Conservation (phyloP, 1,140 invertebrate genomes). For the Drosophila tani region DNA sequence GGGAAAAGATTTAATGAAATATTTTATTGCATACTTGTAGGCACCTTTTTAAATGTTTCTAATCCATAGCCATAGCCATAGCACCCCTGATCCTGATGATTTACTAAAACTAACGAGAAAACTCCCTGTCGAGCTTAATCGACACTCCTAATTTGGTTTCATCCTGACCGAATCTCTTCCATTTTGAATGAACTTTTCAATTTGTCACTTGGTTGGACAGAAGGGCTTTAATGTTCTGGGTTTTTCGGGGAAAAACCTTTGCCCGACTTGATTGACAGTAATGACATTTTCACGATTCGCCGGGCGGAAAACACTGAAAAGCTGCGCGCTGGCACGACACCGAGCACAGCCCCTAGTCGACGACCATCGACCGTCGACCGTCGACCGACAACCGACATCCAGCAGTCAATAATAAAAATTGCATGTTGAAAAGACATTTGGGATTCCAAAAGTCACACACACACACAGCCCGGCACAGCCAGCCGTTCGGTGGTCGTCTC, state of each 20-base stretch:
- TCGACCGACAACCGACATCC: constrained; percentile 47
- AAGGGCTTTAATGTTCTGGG: constrained; percentile 66
- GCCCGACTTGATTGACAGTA: constrained; percentile 75
- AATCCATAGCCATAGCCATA: neutral
- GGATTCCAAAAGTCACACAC: constrained; percentile 72
- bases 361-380: constrained; percentile 11
- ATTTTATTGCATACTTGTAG: neutral
- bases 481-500: constrained; percentile 18
- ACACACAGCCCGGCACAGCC: constrained; percentile 10
- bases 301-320: constrained; percentile 78
- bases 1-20: neutral
- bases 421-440: constrained; percentile 80
- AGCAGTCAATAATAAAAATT: constrained; percentile 81
- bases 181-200: constrained; percentile 51
- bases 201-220: constrained; percentile 44
- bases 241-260: constrained; percentile 57
- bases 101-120: neutral
- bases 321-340: constrained; percentile 72
- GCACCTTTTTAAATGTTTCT: neutral
- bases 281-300: constrained; percentile 80
- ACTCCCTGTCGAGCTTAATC: neutral
- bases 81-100: neutral
- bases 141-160: constrained; percentile 3
- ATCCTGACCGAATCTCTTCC: neutral
- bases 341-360: constrained; percentile 15